Evolutionary conservation across 1,140 invertebrate species (phyloP).

Genomic region (Polyergus mexicanus): DNA sequence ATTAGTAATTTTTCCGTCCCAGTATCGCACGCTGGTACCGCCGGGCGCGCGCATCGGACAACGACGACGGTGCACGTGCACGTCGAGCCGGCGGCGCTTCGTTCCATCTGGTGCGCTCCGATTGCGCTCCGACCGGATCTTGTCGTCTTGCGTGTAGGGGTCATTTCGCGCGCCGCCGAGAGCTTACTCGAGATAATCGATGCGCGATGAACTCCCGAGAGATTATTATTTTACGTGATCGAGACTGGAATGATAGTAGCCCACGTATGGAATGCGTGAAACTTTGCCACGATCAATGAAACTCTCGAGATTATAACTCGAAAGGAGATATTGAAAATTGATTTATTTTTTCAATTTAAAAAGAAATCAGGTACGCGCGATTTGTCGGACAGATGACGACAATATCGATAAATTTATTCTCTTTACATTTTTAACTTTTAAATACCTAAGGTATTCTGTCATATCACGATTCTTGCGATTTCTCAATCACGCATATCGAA

Average conservation of each 20-base stretch:
- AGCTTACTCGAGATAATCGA: not conserved
- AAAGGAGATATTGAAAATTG: not conserved
- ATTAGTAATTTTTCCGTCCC: not conserved
- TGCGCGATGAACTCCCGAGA: not conserved
- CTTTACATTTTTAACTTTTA: no score
- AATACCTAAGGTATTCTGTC: no score
- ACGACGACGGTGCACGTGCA: conserved; percentile 64
- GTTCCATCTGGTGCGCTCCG: conserved; percentile 73
- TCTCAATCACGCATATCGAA: not conserved
- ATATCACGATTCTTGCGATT: not conserved
- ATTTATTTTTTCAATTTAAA: not conserved
- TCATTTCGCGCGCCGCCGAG: not conserved
- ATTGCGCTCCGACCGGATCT: conserved; percentile 46
- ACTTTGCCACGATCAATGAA: conserved; percentile 2
- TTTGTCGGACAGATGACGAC: not conserved
- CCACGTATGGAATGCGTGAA: not conserved
- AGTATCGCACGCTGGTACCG: conserved; percentile 15
- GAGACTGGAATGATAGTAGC: not conserved
- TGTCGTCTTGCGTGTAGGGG: not conserved
- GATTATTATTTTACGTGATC: conserved; percentile 15
- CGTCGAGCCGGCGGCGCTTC: conserved; percentile 67
- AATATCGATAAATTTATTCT: not conserved
- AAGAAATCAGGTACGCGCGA: no score
- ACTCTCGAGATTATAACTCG: not conserved
- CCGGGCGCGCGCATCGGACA: not conserved